Base-by-base conservation (phyloP, 2,888 invertebrate genomes). In the Melikaiella ostensackeni region DNA sequence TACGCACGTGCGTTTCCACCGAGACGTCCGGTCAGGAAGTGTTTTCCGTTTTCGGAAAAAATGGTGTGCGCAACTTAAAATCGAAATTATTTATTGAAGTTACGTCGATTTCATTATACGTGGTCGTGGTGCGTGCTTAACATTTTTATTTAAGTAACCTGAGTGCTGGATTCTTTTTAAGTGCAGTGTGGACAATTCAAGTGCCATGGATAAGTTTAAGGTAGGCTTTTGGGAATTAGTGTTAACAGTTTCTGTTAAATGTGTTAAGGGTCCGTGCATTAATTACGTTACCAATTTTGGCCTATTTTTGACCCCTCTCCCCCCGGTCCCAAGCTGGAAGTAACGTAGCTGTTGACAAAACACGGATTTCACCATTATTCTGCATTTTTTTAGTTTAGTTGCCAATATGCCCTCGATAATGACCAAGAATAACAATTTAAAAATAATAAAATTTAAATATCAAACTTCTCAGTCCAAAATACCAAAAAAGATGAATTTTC, bases 181-280 rank as follows among this genome's bases (percentile, higher is more conserved):
- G 85, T 84, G 80, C 66, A 79, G 83, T 82, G 82, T 76, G 66
- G 76, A 13, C 62, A 38, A 75, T 50, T 75, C 27, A 61, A 77
- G 88, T 86, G 86, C 85, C 86, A 90, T 90, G 90, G 84, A 85
- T 82, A 84, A 85, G 83, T 83, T 85, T 82, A 88, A 90, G 90
- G 90, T 90, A 89, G 81, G 88, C 1, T 24, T n/a, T 64, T 42
- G 24, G 11, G 13, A 57, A 57, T 57, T 24, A 57, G 57, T 5
- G 24, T 13, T 3, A 1, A 24, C 24, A 57, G 24, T 57, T 24
- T 57, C 24, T 1, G 4, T 13, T 0, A 24, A 24, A 57, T 24
- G 5, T 57, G 21, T 24, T 9, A n/a, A n/a, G n/a, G n/a, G n/a
- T n/a, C n/a, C n/a, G n/a, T n/a, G n/a, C n/a, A n/a, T n/a, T n/a